Evolutionary conservation across 1,140 invertebrate genomes (phyloP).

Genomic region (Antheraea mylitta): DNA sequence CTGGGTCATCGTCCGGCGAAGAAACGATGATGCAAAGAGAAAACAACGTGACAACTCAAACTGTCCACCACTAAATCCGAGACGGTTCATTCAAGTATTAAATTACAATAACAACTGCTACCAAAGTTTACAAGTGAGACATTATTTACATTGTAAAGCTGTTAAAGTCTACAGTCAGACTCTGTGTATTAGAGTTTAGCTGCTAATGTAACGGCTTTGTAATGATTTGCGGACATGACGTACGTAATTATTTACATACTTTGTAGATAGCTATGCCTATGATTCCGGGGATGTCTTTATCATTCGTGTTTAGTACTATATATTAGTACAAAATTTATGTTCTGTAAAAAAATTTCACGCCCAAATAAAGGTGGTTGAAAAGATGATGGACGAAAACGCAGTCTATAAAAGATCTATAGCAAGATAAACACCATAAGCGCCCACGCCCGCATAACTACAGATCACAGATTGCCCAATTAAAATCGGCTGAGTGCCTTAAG

Average conservation of each 20-base stretch:
- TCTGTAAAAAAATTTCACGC: too few species aligned
- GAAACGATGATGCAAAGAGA: constrained; percentile 60
- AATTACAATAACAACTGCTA: constrained; percentile 63
- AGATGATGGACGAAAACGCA: too few species aligned
- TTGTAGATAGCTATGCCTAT: too few species aligned
- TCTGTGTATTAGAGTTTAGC: not conserved
- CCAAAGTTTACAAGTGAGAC: not conserved
- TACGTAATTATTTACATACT: not conserved
- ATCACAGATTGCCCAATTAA: too few species aligned
- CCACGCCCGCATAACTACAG: too few species aligned
- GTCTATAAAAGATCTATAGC: too few species aligned
- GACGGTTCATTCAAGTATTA: constrained; percentile 47
- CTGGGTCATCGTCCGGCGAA: constrained; percentile 57
- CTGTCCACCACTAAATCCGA: constrained; percentile 49
- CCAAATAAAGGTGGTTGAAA: too few species aligned
- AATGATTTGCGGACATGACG: not conserved
- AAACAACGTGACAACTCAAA: constrained; percentile 73
- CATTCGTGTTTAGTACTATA: too few species aligned
- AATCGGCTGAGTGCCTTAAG: too few species aligned
- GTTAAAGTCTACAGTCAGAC: not conserved
- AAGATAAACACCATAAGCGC: too few species aligned
- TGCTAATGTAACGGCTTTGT: not conserved
- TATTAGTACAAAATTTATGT: too few species aligned
- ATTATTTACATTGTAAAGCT: not conserved
- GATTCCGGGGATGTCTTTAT: too few species aligned